Percentiles rank a stretch among this genome's conserved stretches.
phyloP scores from a whole-genome alignment of 2,888 invertebrate genomes.

The Lypha dubia region DNA sequence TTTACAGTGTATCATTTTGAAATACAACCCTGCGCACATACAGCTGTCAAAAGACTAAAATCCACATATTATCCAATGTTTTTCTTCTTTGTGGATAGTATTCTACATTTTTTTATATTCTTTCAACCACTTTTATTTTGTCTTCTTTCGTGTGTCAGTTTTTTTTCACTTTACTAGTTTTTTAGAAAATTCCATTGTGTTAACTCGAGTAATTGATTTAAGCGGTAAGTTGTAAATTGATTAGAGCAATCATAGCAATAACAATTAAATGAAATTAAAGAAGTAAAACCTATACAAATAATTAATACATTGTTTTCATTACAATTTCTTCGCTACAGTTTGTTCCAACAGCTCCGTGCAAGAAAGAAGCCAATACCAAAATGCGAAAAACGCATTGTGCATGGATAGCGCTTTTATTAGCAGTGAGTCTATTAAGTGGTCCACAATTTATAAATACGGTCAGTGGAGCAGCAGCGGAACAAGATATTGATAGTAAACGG shows the following conservation, averaged over 20 bases:
- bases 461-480: conserved; percentile 68
- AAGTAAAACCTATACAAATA: background rate
- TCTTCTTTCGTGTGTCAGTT: conserved; percentile 62
- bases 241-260: conserved; percentile 41
- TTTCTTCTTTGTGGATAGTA: conserved; percentile 50
- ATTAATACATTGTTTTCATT: background rate
- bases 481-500: conserved; percentile 78
- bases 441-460: conserved; percentile 60
- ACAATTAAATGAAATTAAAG: background rate
- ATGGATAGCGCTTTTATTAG: conserved; percentile 59
- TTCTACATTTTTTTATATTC: conserved; percentile 47
- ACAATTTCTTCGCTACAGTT: conserved; percentile 3
- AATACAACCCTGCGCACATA: conserved; percentile 50
- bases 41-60: conserved; percentile 54
- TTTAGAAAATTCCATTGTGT: conserved; percentile 63
- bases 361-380: conserved; percentile 34
- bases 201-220: conserved; percentile 61
- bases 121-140: conserved; percentile 64
- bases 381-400: conserved; percentile 66
- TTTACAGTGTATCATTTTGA: background rate
- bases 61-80: conserved; percentile 36
- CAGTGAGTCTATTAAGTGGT: conserved; percentile 58
- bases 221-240: conserved; percentile 63
- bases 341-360: background rate
- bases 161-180: conserved; percentile 61